phyloP scores from a whole-genome alignment of 2,797 vertebrate genomes.

The Chrosomus eos region DNA sequence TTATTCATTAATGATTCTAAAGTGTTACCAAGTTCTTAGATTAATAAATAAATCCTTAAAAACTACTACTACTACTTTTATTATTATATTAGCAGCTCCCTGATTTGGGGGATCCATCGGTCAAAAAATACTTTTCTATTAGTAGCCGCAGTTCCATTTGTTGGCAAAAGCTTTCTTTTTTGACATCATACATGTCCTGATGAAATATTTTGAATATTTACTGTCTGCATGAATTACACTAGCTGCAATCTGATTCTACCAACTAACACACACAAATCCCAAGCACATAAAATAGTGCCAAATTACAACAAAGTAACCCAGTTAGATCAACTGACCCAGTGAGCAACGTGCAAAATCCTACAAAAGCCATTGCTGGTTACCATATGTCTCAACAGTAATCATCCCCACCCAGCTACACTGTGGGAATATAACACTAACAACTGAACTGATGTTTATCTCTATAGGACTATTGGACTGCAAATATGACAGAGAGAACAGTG shows the following conservation, averaged over 20 bases:
- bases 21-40: background rate
- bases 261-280: background rate
- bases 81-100: background rate
- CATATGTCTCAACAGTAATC: background rate
- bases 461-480: background rate
- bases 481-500: background rate
- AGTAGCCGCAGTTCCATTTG: background rate
- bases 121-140: background rate
- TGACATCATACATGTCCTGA: background rate
- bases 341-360: background rate
- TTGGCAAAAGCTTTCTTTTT: background rate
- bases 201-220: background rate
- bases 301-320: background rate
- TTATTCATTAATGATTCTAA: no score
- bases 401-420: background rate
- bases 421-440: background rate
- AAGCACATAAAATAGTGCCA: background rate
- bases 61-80: background rate
- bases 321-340: slow-evolving; percentile 4
- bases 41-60: background rate
- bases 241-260: background rate
- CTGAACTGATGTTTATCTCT: background rate
- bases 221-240: no score
- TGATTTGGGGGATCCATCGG: background rate
- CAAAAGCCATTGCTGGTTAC: background rate